Evolutionary conservation across 2,797 vertebrate species (phyloP), one percentile per base, ranked within the genome.

Genomic region (Halcyon smyrnensis): DNA sequence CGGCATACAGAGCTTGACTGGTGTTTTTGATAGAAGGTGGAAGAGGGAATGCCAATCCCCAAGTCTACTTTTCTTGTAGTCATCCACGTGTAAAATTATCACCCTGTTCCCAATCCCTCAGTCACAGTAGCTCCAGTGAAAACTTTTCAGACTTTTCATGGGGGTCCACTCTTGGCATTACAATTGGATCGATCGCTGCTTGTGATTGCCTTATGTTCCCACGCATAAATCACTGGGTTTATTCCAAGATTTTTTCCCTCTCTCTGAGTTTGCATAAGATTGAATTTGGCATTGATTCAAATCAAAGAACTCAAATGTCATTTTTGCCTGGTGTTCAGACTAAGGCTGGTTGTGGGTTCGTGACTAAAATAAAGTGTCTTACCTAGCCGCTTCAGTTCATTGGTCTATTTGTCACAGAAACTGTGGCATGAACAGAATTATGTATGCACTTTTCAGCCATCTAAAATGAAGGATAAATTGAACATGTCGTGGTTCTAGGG

Each of bases 321-420:
- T 63, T 97, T 94, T 97, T 97, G 57, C 90, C 62, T 79, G 73
- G 76, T 97, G 94, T 97, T 96, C 97, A 97, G 97, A 96, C 30
- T 96, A 83, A 28, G 16, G 53, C 89, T 95, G 94, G 76, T 59
- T 90, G 87, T 97, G 95, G 87, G 91, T 90, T 97, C 34, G 5
- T 87, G 86, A 95, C 91, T 95, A 70, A 97, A 96, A 97, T 95
- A 93, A 94, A 95, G 97, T 51, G 36, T 69, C 91, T 96, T 97
- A 97, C 96, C 94, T 95, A 89, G 93, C 91, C 91, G 75, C 94
- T 97, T 95, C 91, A 95, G 93, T 95, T 95, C 83, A 91, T 95
- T 96, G 79, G 73, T 96, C 93, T 93, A 68, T 89, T 95, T 70
- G 80, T 96, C 95, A 97, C 84, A 93, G 81, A 89, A 96, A 91